Evolutionary conservation across 2,797 vertebrate species (phyloP).

Genomic region (Alfaro cultratus): DNA sequence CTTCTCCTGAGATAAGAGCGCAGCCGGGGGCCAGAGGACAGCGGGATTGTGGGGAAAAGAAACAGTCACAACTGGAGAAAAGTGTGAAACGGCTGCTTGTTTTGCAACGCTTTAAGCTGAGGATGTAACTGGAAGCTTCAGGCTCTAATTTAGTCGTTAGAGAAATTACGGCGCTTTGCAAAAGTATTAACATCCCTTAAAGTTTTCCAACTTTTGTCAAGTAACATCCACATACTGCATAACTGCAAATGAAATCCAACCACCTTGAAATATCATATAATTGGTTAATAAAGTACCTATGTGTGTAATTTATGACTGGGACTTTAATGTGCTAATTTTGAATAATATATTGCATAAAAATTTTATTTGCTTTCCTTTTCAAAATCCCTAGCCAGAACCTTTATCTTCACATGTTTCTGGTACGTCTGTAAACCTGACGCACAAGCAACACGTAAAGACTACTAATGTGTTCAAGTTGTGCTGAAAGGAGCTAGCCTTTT

Average conservation of each 20-base stretch:
- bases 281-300: too few relatives aligned
- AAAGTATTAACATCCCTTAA: neutral
- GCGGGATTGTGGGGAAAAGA: slow-evolving; percentile 66
- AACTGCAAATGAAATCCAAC: neutral
- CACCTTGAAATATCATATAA: too few relatives aligned
- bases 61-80: slow-evolving; percentile 29
- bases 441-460: too few relatives aligned
- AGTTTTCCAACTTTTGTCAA: neutral
- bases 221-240: neutral
- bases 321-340: too few relatives aligned
- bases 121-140: neutral
- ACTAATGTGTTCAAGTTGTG: too few relatives aligned
- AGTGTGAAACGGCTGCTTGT: neutral
- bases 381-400: too few relatives aligned
- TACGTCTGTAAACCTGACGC: too few relatives aligned
- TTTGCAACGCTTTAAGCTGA: neutral
- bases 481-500: too few relatives aligned
- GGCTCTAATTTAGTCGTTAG: slow-evolving; percentile 10
- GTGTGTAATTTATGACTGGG: too few relatives aligned
- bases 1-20: slow-evolving; percentile 78
- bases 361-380: too few relatives aligned
- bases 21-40: slow-evolving; percentile 53
- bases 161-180: neutral
- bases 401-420: too few relatives aligned
- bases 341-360: too few relatives aligned